Conservation (phyloP, 2,113 vertebrate genomes). For the Dinomys branickii region DNA sequence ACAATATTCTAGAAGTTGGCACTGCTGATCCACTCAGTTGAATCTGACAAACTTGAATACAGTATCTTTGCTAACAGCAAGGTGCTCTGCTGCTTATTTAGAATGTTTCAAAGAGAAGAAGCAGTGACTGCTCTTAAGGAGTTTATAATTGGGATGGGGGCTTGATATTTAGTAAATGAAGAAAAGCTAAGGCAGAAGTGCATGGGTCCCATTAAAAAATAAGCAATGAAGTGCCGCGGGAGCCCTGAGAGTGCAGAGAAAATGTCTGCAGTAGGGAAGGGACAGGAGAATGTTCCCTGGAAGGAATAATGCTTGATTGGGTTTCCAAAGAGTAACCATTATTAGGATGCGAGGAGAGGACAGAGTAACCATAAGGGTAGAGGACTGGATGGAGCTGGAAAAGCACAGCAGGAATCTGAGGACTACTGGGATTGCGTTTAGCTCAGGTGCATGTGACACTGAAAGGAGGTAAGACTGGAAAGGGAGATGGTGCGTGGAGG, state of each 20-base stretch:
- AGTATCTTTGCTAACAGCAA: slow-evolving; percentile 50
- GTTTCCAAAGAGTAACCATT: background rate
- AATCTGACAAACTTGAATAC: background rate
- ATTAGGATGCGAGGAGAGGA: background rate
- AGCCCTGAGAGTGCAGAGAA: background rate
- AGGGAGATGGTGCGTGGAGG: background rate
- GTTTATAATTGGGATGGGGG: slow-evolving; percentile 42
- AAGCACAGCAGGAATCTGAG: background rate
- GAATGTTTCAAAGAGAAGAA: slow-evolving; percentile 53
- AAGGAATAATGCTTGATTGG: background rate
- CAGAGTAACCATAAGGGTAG: background rate
- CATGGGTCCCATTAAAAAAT: background rate
- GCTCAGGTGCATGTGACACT: background rate
- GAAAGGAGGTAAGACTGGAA: background rate
- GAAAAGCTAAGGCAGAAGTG: slow-evolving; percentile 50
- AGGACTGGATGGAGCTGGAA: background rate
- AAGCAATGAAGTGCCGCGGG: background rate
- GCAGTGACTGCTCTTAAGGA: slow-evolving; percentile 50
- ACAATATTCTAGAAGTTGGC: background rate
- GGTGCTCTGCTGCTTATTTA: background rate
- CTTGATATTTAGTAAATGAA: slow-evolving; percentile 46
- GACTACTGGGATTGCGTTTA: background rate
- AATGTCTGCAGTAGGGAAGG: background rate
- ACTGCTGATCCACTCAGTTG: background rate
- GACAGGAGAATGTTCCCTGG: background rate